Evolutionary conservation across 1,140 invertebrate genomes (phyloP).

Genomic region (Leptonema lineaticorne): DNA sequence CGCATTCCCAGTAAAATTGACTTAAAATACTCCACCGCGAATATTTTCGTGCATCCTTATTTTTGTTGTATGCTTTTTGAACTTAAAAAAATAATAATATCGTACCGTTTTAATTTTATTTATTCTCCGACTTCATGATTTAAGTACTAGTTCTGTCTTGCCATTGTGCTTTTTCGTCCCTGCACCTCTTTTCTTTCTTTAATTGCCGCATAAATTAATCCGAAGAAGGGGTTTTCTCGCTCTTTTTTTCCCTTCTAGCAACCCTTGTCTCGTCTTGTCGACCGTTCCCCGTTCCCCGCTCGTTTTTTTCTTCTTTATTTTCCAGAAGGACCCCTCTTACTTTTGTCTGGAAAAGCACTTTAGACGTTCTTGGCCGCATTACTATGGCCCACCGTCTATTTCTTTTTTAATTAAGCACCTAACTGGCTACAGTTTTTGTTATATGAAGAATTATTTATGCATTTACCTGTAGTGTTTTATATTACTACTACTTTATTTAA

Average conservation of each 20-base stretch:
- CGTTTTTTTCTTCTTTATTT: constrained; percentile 9
- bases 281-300: constrained; percentile 14
- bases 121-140: background rate
- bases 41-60: background rate
- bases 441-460: no score
- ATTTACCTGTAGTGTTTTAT: no score
- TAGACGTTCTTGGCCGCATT: constrained; percentile 23
- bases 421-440: no score
- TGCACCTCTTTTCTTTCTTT: constrained; percentile 36
- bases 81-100: background rate
- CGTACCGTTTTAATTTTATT: background rate
- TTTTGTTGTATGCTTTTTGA: background rate
- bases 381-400: constrained; percentile 30
- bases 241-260: constrained; percentile 20
- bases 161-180: constrained; percentile 12
- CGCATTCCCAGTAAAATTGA: background rate
- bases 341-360: constrained; percentile 34
- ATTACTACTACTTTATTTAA: no score
- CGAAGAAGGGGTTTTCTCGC: constrained; percentile 25
- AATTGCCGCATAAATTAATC: constrained; percentile 43
- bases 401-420: constrained; percentile 39
- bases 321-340: constrained; percentile 15
- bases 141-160: background rate
- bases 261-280: constrained; percentile 34
- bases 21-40: no score